A percentile compares a stretch with the other conserved stretches of the same genome.
These are phyloP conservation scores for Metallyticus violacea DNA, from an alignment of 2,888 invertebrate genomes.

Conservation along the genomic window DNA sequence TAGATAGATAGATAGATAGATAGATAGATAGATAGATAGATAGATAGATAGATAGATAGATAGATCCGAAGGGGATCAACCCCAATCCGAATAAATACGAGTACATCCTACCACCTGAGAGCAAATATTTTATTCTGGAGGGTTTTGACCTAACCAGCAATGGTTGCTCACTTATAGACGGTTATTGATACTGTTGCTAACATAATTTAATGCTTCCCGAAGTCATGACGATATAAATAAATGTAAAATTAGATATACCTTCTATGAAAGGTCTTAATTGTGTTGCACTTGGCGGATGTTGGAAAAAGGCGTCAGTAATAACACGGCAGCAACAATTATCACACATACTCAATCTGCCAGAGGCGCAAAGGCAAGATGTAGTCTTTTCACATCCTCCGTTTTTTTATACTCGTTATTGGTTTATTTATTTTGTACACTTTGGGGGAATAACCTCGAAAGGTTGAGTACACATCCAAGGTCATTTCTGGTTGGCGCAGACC, in stretches of 20 bases:
- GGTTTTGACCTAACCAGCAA: not conserved
- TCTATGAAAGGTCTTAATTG: too few species aligned
- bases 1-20: too few species aligned
- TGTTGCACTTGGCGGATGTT: not conserved
- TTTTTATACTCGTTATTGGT: too few species aligned
- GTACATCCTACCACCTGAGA: too few species aligned
- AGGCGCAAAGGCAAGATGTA: not conserved
- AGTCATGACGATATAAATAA: not conserved
- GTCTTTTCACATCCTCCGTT: too few species aligned
- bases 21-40: too few species aligned
- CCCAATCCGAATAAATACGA: too few species aligned
- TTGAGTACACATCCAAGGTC: not conserved
- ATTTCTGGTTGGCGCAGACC: not conserved
- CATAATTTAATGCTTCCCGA: not conserved
- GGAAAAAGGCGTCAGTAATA: not conserved
- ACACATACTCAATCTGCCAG: not conserved
- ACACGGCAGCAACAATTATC: not conserved
- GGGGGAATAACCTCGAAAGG: not conserved
- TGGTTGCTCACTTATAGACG: not conserved
- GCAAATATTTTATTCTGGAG: too few species aligned
- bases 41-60: too few species aligned
- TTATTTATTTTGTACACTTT: too few species aligned
- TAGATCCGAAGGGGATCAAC: too few species aligned
- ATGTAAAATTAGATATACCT: too few species aligned
- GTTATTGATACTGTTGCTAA: not conserved